phyloP scores from a whole-genome alignment of 2,797 vertebrate species.

The Spheniscus humboldti region DNA sequence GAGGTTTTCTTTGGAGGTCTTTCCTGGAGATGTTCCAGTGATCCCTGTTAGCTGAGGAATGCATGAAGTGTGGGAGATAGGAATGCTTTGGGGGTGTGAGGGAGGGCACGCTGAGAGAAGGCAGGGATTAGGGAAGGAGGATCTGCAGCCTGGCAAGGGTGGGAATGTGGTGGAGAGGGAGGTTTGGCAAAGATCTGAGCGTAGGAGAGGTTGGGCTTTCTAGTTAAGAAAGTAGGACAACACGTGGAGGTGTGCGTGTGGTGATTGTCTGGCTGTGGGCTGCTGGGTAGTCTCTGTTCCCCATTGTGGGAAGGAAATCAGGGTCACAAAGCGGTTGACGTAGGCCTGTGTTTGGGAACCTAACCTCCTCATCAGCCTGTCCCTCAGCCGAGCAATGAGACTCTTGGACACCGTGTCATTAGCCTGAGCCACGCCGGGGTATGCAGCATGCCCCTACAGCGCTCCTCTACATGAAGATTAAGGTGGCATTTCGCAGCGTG shows the following conservation, averaged over 20 bases:
- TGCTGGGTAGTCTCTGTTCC: background rate
- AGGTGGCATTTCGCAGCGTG: accelerated
- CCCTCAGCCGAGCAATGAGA: background rate
- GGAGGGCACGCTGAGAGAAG: background rate
- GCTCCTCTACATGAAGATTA: accelerated
- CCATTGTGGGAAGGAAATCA: background rate
- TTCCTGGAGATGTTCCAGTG: background rate
- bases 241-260: accelerated
- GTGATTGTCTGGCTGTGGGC: background rate
- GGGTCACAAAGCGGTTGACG: background rate
- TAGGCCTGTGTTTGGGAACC: background rate
- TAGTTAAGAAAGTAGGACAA: background rate
- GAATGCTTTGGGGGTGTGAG: background rate
- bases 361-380: background rate
- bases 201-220: background rate
- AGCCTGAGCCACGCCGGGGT: accelerated
- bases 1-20: background rate
- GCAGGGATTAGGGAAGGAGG: background rate
- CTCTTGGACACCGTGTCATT: too few species aligned
- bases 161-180: background rate
- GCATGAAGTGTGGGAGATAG: background rate
- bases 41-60: background rate
- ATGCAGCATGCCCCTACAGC: accelerated
- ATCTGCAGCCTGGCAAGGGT: background rate
- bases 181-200: background rate